Base-by-base conservation (phyloP, 2,797 vertebrate species). In the Serranus cabrilla region DNA sequence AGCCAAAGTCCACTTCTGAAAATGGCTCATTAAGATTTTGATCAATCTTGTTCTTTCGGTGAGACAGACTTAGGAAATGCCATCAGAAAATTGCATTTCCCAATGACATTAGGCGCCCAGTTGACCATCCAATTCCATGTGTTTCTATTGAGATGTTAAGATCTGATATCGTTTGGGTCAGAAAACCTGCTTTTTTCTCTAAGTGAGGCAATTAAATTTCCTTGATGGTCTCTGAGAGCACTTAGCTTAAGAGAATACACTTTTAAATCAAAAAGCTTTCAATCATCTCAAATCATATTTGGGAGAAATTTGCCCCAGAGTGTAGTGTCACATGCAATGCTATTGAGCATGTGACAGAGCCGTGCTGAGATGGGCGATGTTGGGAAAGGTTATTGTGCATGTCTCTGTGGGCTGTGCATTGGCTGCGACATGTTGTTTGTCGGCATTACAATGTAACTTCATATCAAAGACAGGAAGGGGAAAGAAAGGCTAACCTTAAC, bases 241-340 rank as follows among this genome's bases (percentile, higher is more conserved):
- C 98, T 99, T 99, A 98, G 96, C 96, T 97, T 97, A 97, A 98
- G 96, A 99, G 97, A 98, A 98, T 98, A 97, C 96, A 98, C 97
- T 98, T 97, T 95, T 93, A 97, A 98, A 99, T 99, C 97, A 98
- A 98, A 99, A 98, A 96, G 94, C 96, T 98, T 99, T 99, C 98
- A 98, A 98, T 99, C 98, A 98, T 97, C 96, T 95, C 94, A 97
- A 98, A 98, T 97, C 96, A 95, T 97, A 96, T 99, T 98, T 97
- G 94, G 95, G 93, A 94, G 95, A 95, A 95, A 96, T 96, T 95
- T 95, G 93, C 94, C 96, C 94, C 87, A 90, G 90, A 96, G 94
- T 95, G 90, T 94, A 94, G 94, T 92, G 95, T 96, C 96, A 96
- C 92, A 95, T 95, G 95, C 93, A 96, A 97, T 96, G 96, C 93